Evolutionary conservation across 2,113 vertebrate genomes (phyloP).

Genomic region (Notothenia rossii): DNA sequence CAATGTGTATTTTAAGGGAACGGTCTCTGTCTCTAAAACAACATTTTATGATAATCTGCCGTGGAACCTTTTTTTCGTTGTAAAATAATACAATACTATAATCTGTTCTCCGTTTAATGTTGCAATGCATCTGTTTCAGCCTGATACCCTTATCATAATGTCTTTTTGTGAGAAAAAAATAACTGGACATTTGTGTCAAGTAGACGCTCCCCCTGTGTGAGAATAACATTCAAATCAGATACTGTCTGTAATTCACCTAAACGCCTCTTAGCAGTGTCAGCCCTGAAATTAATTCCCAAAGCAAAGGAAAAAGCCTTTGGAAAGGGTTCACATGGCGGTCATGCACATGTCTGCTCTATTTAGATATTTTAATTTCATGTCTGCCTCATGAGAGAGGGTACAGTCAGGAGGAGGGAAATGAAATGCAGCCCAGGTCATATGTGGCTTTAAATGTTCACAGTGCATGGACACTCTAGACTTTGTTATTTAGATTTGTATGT

Average conservation of each 20-base stretch:
- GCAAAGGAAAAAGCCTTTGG: conserved; percentile 2
- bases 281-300: conserved; percentile 30
- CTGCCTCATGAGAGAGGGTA: conserved; percentile 9
- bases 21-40: not conserved
- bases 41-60: not conserved
- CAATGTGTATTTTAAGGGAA: not conserved
- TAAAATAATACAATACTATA: no score
- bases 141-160: conserved; percentile 19
- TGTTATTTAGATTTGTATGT: not conserved
- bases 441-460: not conserved
- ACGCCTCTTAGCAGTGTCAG: conserved; percentile 19
- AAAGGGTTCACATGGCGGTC: conserved; percentile 50
- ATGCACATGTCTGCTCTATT: conserved; percentile 7
- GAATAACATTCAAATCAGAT: conserved; percentile 68
- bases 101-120: not conserved
- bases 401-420: not conserved
- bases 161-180: conserved; percentile 6
- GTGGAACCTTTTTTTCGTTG: not conserved
- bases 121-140: conserved; percentile 6
- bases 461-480: not conserved
- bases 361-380: conserved; percentile 23
- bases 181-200: conserved; percentile 28
- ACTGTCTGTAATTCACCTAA: conserved; percentile 56
- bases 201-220: conserved; percentile 41
- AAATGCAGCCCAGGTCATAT: conserved; percentile 2